These are phyloP conservation scores for Tanypteryx hageni DNA, from an alignment of 2,888 invertebrate genomes.

Conservation along the genomic window DNA sequence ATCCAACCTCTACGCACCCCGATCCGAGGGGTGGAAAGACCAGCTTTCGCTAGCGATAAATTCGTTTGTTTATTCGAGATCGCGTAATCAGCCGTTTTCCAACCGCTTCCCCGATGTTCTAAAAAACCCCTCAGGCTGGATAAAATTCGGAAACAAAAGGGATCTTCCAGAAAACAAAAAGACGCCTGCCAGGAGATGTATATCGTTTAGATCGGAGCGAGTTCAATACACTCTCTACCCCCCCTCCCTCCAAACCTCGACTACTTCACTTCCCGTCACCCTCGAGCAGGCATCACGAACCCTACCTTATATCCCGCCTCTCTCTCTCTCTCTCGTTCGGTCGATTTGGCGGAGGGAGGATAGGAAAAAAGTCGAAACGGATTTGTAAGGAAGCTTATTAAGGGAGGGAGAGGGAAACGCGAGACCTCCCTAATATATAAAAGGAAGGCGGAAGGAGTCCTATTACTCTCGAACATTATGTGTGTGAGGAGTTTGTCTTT, in stretches of 20 bases:
- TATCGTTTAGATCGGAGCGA: background rate
- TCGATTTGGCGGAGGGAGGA: background rate
- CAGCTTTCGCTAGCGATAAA: background rate
- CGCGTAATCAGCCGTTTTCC: conserved; percentile 36
- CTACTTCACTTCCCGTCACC: background rate
- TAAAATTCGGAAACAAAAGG: conserved; percentile 9
- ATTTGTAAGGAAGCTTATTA: background rate
- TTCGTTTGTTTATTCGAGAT: conserved; percentile 11
- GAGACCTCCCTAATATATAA: background rate
- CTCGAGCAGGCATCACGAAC: background rate
- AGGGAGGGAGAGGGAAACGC: conserved; percentile 5
- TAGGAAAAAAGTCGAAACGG: background rate
- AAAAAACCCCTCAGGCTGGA: background rate
- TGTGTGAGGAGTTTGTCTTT: conserved; percentile 36
- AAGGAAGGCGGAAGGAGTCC: conserved; percentile 4
- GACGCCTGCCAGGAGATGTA: background rate
- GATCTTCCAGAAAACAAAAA: background rate
- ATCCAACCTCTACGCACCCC: background rate
- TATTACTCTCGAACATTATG: conserved; percentile 25
- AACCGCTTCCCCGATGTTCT: background rate
- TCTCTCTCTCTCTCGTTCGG: no score
- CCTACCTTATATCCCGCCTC: no score
- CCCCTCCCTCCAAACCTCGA: background rate
- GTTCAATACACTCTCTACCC: conserved; percentile 36
- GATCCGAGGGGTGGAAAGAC: background rate